Conservation (phyloP, 2,797 vertebrate species). For the Lutjanus campechanus region DNA sequence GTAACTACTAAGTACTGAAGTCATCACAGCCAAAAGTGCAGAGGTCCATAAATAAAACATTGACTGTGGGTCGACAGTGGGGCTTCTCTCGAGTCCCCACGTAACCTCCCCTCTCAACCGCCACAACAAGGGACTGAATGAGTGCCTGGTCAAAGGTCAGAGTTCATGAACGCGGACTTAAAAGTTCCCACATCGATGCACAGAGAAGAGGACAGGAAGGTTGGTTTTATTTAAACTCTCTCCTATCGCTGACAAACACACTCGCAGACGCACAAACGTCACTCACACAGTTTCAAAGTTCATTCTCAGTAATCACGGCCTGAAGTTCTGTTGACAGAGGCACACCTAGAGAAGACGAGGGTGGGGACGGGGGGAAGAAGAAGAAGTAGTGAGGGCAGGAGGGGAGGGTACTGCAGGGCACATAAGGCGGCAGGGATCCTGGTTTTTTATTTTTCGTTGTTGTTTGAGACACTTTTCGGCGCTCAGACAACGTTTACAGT, state of each 20-base stretch:
- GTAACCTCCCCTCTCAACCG: slow-evolving; percentile 59
- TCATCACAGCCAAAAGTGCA: slow-evolving; percentile 92
- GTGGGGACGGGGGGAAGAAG: slow-evolving; percentile 21
- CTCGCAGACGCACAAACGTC: slow-evolving; percentile 61
- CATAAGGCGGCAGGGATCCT: slow-evolving; percentile 70
- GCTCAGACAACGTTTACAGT: slow-evolving; percentile 57
- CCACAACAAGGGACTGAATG: slow-evolving; percentile 75
- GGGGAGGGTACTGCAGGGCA: slow-evolving; percentile 60
- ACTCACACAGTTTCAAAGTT: slow-evolving; percentile 71
- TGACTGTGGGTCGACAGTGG: slow-evolving; percentile 77
- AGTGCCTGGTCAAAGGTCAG: slow-evolving; percentile 85
- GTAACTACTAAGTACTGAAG: slow-evolving; percentile 90
- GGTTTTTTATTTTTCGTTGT: slow-evolving; percentile 21
- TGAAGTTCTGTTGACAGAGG: slow-evolving; percentile 77
- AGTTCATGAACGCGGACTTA: slow-evolving; percentile 86
- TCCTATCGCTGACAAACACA: slow-evolving; percentile 57
- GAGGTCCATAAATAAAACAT: slow-evolving; percentile 89
- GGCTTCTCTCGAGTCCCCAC: slow-evolving; percentile 66
- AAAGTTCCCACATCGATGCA: slow-evolving; percentile 77
- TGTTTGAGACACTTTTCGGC: slow-evolving; percentile 40
- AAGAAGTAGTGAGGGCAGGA: slow-evolving; percentile 12
- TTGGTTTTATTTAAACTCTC: slow-evolving; percentile 49
- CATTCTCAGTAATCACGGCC: slow-evolving; percentile 65
- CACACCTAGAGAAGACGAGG: slow-evolving; percentile 69
- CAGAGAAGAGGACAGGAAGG: slow-evolving; percentile 66